phyloP scores from a whole-genome alignment of 2,113 vertebrate genomes.

The Lepidothrix coronata region DNA sequence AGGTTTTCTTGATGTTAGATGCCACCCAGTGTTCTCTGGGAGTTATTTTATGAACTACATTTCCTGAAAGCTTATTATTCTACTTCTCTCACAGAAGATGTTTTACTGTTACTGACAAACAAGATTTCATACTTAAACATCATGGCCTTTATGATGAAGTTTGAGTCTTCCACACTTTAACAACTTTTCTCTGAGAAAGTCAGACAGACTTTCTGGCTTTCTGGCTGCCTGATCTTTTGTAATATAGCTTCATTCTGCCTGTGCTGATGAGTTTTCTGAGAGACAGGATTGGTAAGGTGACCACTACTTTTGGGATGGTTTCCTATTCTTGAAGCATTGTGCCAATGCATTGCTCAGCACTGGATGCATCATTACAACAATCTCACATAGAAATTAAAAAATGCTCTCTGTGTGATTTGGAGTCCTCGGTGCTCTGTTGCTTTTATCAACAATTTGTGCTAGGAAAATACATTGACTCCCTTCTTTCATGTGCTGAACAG shows the following conservation, averaged over 20 bases:
- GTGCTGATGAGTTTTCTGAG: not conserved
- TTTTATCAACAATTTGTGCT: not conserved
- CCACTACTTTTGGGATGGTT: not conserved
- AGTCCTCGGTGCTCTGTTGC: not conserved
- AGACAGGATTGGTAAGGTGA: not conserved
- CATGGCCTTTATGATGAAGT: not conserved
- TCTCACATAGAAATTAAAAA: not conserved
- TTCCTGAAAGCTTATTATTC: not conserved
- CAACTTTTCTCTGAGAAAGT: not conserved
- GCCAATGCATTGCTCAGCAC: not conserved
- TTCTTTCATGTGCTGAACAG: not conserved
- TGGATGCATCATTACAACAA: not conserved
- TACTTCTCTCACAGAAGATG: not conserved
- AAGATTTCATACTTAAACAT: not conserved
- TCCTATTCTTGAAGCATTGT: not conserved
- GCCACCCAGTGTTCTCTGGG: not conserved
- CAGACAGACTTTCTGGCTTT: not conserved
- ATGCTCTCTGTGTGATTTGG: not conserved
- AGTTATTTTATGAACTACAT: not conserved
- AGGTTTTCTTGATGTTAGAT: not conserved
- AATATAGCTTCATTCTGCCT: not conserved
- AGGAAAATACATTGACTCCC: not conserved
- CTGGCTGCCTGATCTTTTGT: not conserved
- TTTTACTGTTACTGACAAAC: constrained; percentile 7
- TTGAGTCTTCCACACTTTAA: not conserved